phyloP scores from a whole-genome alignment of 2,797 vertebrate genomes.

The Peromyscus attwateri region DNA sequence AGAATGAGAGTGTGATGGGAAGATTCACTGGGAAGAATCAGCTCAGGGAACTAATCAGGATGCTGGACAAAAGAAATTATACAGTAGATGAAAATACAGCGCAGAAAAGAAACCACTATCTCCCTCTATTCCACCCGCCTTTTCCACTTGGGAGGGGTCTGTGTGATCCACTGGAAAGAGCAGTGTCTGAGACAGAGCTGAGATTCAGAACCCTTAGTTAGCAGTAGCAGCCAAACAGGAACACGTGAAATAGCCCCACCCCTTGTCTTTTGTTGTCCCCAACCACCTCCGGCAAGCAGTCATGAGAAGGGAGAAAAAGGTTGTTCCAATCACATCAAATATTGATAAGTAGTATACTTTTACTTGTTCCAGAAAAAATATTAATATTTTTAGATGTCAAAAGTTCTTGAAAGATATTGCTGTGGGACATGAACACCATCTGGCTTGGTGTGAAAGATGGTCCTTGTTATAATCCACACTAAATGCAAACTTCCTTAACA shows the following conservation, averaged over 20 bases:
- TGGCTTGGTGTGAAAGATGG: not conserved
- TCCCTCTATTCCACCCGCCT: not conserved
- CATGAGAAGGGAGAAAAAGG: not conserved
- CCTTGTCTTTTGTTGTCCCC: not conserved
- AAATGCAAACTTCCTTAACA: not conserved
- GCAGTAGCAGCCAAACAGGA: not conserved
- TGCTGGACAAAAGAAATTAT: not conserved
- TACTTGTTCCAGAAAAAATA: not conserved
- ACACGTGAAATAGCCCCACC: not conserved
- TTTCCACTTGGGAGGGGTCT: not conserved
- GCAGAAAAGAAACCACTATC: not conserved
- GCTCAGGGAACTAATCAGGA: not conserved
- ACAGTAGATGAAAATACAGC: not conserved
- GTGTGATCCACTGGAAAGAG: not conserved
- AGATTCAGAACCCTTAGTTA: not conserved
- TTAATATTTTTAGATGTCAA: constrained; percentile 38
- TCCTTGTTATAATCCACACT: not conserved
- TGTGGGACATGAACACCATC: not conserved
- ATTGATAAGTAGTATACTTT: not conserved
- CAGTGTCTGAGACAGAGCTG: not conserved
- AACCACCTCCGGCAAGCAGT: not conserved
- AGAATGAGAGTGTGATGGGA: not conserved
- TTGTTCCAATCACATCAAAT: not conserved
- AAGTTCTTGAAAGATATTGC: constrained; percentile 19
- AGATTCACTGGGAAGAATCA: not conserved